Conservation (phyloP, 2,888 invertebrate genomes). For the Crossocerus cetratus region DNA sequence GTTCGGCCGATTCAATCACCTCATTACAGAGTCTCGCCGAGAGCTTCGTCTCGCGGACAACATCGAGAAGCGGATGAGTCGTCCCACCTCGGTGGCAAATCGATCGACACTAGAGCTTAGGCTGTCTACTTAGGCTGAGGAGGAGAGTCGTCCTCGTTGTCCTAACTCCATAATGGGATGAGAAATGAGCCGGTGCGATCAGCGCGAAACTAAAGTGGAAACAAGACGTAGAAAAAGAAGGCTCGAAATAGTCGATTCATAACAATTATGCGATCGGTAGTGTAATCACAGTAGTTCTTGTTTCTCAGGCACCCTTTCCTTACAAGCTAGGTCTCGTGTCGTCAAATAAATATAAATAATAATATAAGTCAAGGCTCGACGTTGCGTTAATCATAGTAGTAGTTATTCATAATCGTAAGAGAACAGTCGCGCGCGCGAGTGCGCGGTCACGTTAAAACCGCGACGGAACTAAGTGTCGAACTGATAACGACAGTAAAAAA, state of each 20-base stretch:
- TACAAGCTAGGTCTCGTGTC: constrained; percentile 62
- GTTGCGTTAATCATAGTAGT: constrained; percentile 30
- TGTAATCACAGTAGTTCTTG: constrained; percentile 71
- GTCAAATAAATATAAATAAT: constrained; percentile 73
- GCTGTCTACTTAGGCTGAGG: no score
- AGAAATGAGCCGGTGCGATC: constrained; percentile 53
- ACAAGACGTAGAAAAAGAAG: constrained; percentile 35
- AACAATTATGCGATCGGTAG: constrained; percentile 70
- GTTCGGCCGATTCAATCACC: constrained; percentile 60
- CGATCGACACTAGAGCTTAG: background rate
- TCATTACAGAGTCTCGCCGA: constrained; percentile 54
- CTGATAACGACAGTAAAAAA: constrained; percentile 35
- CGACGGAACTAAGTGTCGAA: no score
- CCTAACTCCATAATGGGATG: constrained; percentile 59
- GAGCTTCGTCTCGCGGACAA: background rate
- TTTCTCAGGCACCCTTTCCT: constrained; percentile 73
- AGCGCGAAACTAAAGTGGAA: constrained; percentile 20
- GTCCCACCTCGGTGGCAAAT: background rate
- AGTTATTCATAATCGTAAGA: constrained; percentile 38
- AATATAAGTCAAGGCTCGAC: constrained; percentile 24
- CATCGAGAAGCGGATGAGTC: background rate
- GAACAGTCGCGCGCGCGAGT: background rate
- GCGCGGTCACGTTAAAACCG: no score
- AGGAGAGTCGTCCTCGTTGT: background rate
- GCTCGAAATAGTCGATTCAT: constrained; percentile 57